Conservation (phyloP, 2,113 vertebrate species). For the Phocoena phocoena region DNA sequence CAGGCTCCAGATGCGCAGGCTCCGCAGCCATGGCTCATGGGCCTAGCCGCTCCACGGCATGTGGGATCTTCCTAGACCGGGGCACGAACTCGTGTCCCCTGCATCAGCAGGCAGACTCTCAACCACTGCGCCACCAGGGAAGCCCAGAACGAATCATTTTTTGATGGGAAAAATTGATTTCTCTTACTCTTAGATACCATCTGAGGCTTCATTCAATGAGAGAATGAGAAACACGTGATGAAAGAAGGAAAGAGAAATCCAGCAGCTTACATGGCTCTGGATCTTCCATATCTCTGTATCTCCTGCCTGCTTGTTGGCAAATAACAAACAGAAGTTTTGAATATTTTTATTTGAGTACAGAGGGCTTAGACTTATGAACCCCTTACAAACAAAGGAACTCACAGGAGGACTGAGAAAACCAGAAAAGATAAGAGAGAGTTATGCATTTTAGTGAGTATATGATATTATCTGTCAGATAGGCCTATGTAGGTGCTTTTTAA, state of each 20-base stretch:
- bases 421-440: not conserved
- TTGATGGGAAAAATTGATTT: not conserved
- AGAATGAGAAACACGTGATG: not conserved
- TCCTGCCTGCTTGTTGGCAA: not conserved
- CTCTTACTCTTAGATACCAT: not conserved
- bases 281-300: not conserved
- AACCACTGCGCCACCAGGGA: too few species aligned
- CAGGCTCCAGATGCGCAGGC: too few species aligned
- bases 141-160: not conserved
- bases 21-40: too few species aligned
- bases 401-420: not conserved
- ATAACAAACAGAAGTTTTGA: not conserved
- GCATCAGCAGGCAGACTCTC: too few species aligned
- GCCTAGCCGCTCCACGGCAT: too few species aligned
- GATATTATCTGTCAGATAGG: not conserved
- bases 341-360: not conserved
- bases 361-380: not conserved
- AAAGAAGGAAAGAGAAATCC: not conserved
- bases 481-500: not conserved
- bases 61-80: too few species aligned
- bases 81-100: too few species aligned
- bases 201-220: not conserved
- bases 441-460: not conserved
- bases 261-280: not conserved
- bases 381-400: not conserved